A percentile compares a stretch with the other conserved stretches of the same genome.
phyloP scores from a whole-genome alignment of 2,797 vertebrate species.

The Tragopan temminckii region DNA sequence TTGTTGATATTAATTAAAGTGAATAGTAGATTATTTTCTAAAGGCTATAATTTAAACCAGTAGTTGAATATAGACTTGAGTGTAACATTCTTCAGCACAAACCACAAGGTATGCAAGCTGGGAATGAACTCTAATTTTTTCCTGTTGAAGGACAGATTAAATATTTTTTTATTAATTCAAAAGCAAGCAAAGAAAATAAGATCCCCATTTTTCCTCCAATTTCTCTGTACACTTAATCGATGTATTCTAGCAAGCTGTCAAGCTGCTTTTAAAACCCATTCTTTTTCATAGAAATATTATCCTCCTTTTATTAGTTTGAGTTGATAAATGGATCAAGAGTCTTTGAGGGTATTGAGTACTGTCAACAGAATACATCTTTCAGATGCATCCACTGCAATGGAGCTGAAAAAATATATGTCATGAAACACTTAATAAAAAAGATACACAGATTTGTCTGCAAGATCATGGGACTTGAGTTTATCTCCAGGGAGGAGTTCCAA shows the following conservation, averaged over 20 bases:
- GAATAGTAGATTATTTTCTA: conserved; percentile 65
- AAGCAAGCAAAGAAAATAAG: conserved; percentile 62
- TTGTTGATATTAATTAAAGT: conserved; percentile 73
- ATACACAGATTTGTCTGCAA: conserved; percentile 82
- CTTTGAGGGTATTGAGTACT: conserved; percentile 59
- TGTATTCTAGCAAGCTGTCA: conserved; percentile 59
- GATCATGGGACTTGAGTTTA: conserved; percentile 82
- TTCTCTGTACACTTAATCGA: conserved; percentile 48
- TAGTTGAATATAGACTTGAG: conserved; percentile 57
- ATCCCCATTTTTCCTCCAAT: conserved; percentile 32
- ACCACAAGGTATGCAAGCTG: conserved; percentile 67
- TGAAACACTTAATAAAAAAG: conserved; percentile 83
- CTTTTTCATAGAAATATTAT: conserved; percentile 72
- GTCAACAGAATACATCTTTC: conserved; percentile 63
- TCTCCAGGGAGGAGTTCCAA: conserved; percentile 91
- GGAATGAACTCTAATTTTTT: conserved; percentile 62
- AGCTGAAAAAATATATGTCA: conserved; percentile 75
- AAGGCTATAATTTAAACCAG: conserved; percentile 73
- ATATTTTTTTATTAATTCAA: conserved; percentile 66
- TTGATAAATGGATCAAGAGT: conserved; percentile 77
- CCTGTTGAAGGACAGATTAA: conserved; percentile 62
- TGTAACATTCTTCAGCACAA: conserved; percentile 61
- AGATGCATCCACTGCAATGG: conserved; percentile 53
- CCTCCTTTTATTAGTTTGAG: conserved; percentile 73
- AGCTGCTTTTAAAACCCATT: conserved; percentile 63